A percentile compares a stretch with the other conserved stretches of the same genome.
Evolutionary conservation across 2,113 vertebrate species (phyloP).

Genomic region (Taxidea taxus): DNA sequence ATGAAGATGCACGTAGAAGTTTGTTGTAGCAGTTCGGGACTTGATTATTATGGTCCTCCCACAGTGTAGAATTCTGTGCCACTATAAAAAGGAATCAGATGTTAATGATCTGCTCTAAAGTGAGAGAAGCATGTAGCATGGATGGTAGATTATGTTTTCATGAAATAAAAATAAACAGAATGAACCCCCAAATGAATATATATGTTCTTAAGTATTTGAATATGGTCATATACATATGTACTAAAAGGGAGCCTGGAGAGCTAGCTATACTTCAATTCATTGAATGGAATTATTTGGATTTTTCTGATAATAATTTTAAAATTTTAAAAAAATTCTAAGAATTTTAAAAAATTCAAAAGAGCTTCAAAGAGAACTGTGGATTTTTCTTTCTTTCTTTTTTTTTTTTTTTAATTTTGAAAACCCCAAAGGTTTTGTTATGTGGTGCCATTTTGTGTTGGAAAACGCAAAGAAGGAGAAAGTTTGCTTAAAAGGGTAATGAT

Average conservation of each 20-base stretch:
- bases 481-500: background rate
- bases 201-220: background rate
- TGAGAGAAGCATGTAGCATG: background rate
- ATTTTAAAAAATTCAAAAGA: background rate
- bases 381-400: background rate
- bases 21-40: background rate
- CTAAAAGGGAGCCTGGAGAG: background rate
- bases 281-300: background rate
- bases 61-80: background rate
- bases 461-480: background rate
- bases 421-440: background rate
- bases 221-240: background rate
- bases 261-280: background rate
- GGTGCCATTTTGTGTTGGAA: background rate
- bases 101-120: background rate
- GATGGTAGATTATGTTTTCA: conserved; percentile 17
- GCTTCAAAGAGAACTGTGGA: background rate
- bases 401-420: background rate
- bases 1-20: background rate
- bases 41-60: background rate
- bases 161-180: conserved; percentile 14
- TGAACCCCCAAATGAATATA: background rate
- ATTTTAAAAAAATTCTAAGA: background rate
- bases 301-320: background rate
- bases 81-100: background rate